Percentiles rank a stretch among this genome's conserved stretches.
Conservation (phyloP, 2,888 invertebrate genomes). For the Nineta flava region DNA sequence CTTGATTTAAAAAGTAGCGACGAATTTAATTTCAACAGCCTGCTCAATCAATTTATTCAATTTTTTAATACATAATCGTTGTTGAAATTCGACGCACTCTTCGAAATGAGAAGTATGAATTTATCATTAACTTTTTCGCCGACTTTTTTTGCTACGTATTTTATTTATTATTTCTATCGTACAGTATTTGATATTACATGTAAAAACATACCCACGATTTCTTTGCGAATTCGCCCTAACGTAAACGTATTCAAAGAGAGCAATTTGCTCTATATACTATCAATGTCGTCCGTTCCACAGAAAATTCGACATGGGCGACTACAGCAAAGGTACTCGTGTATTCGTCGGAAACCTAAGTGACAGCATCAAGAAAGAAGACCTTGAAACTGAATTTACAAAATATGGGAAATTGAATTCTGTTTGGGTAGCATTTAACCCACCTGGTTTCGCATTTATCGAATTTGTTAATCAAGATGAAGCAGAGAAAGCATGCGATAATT, state of each 20-base stretch:
- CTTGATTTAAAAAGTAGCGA: not conserved
- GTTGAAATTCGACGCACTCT: constrained; percentile 3
- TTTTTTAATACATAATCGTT: not conserved
- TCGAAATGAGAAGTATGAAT: not conserved
- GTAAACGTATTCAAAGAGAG: constrained; percentile 17
- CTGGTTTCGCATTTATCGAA: constrained; percentile 88
- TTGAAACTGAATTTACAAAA: constrained; percentile 81
- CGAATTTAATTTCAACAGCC: not conserved
- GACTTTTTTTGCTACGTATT: constrained; percentile 3
- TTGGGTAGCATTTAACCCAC: constrained; percentile 88
- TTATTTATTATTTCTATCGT: not conserved
- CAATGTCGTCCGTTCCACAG: constrained; percentile 26
- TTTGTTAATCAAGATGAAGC: constrained; percentile 80
- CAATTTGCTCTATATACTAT: constrained; percentile 10
- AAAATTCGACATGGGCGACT: constrained; percentile 20
- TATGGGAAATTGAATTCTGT: constrained; percentile 84
- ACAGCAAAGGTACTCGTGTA: constrained; percentile 50
- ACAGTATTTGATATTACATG: constrained; percentile 5
- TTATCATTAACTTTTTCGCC: constrained; percentile 1
- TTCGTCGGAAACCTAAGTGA: constrained; percentile 83
- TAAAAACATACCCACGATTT: constrained; percentile 9
- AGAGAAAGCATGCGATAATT: constrained; percentile 72
- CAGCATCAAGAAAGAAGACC: constrained; percentile 80
- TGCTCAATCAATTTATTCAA: not conserved
- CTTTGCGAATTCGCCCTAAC: constrained; percentile 26